These are phyloP conservation scores for Andrena bicolor DNA, from an alignment of 2,888 invertebrate species.

Conservation along the genomic window DNA sequence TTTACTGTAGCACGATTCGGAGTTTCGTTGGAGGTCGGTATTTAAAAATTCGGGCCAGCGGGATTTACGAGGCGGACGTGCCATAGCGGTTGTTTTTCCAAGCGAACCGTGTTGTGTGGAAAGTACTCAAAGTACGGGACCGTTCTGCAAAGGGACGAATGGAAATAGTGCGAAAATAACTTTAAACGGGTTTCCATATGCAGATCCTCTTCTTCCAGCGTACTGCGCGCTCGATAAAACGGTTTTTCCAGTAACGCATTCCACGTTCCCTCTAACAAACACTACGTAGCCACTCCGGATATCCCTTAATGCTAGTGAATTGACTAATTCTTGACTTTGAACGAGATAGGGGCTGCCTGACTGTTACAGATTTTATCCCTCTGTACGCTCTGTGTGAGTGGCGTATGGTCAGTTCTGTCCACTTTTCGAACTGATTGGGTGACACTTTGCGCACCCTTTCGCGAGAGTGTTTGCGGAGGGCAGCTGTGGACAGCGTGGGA, in stretches of 20 bases:
- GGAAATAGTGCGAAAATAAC: background rate
- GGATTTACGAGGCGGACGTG: slow-evolving; percentile 11
- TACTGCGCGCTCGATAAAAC: background rate
- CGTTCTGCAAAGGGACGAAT: background rate
- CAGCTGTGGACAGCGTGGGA: too few species aligned
- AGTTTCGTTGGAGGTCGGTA: slow-evolving; percentile 10
- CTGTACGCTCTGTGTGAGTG: background rate
- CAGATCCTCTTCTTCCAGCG: background rate
- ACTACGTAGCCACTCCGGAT: too few species aligned
- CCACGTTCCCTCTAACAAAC: too few species aligned
- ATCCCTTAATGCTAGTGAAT: too few species aligned
- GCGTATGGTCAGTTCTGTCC: background rate
- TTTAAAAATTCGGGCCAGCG: slow-evolving; percentile 32
- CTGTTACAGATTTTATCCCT: background rate
- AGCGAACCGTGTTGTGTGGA: background rate
- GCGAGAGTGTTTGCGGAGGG: too few species aligned
- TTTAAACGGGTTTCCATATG: background rate
- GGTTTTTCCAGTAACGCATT: too few species aligned
- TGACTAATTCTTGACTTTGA: slow-evolving; percentile 1
- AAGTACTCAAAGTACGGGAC: background rate
- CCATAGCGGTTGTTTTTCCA: slow-evolving; percentile 1
- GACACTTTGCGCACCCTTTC: too few species aligned
- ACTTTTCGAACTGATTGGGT: too few species aligned
- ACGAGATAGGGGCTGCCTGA: background rate
- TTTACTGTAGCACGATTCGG: background rate